Conservation (phyloP, 2,113 vertebrate genomes). For the Eleginops maclovinus region DNA sequence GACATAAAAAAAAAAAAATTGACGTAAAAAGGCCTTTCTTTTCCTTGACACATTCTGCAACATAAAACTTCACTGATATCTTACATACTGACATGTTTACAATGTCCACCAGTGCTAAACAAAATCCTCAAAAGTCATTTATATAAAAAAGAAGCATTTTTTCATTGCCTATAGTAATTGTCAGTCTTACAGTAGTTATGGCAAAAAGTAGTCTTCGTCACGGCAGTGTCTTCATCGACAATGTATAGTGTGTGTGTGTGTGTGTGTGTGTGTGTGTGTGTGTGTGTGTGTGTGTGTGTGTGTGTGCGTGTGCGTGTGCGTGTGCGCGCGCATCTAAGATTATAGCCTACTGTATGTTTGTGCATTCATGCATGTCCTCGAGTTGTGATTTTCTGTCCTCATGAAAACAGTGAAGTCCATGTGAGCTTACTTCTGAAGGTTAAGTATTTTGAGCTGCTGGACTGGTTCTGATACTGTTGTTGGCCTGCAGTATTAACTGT, state of each 20-base stretch:
- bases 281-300: conserved; percentile 43
- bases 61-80: conserved; percentile 23
- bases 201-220: conserved; percentile 63
- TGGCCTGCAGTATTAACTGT: conserved; percentile 37
- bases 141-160: conserved; percentile 47
- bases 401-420: conserved; percentile 23
- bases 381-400: conserved; percentile 37
- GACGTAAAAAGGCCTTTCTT: conserved; percentile 17
- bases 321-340: conserved; percentile 33
- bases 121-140: conserved; percentile 39
- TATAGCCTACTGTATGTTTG: conserved; percentile 37
- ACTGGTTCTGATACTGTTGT: conserved; percentile 27
- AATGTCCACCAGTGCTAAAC: conserved; percentile 43
- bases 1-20: conserved; percentile 15
- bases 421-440: conserved; percentile 27
- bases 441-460: conserved; percentile 40
- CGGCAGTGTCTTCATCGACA: conserved; percentile 41
- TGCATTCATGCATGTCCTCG: conserved; percentile 64
- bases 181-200: conserved; percentile 70
- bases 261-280: conserved; percentile 41
- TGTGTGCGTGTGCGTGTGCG: conserved; percentile 40
- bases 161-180: conserved; percentile 34
- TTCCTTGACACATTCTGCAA: conserved; percentile 32
- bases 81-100: conserved; percentile 7
- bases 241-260: conserved; percentile 43